Conservation (phyloP, 1,140 invertebrate genomes). For the Pseudomyrmex gracilis region DNA sequence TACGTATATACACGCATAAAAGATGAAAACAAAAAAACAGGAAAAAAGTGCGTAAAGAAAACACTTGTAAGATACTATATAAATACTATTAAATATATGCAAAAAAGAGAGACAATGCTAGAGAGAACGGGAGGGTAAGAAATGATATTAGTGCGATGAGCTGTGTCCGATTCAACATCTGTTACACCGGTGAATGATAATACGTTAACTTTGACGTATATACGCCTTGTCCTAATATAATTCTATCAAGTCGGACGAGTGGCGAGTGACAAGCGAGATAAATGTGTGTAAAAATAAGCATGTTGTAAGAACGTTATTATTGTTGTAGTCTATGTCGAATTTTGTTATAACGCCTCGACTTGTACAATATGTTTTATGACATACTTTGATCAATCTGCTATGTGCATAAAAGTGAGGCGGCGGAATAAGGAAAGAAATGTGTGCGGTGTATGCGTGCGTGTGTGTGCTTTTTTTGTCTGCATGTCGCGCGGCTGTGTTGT, state of each 20-base stretch:
- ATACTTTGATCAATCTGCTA: constrained; percentile 49
- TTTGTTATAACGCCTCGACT: constrained; percentile 69
- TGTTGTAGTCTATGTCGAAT: constrained; percentile 75
- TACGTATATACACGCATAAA: no score
- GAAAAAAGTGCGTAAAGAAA: constrained; percentile 29
- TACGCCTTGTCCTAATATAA: constrained; percentile 77
- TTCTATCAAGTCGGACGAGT: constrained; percentile 79
- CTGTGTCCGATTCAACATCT: constrained; percentile 27
- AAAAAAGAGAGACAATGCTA: not conserved
- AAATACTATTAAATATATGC: constrained; percentile 39
- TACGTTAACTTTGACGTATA: constrained; percentile 75
- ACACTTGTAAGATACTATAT: constrained; percentile 68
- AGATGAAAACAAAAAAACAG: no score
- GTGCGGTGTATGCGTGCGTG: not conserved
- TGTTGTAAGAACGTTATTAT: constrained; percentile 71
- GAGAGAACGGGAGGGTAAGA: constrained; percentile 11
- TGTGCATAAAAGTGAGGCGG: constrained; percentile 13
- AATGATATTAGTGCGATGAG: constrained; percentile 34
- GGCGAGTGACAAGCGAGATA: constrained; percentile 72
- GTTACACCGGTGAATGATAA: constrained; percentile 65
- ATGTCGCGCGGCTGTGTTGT: not conserved
- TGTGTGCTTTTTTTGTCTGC: no score
- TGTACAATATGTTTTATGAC: constrained; percentile 53
- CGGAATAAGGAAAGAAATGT: not conserved
- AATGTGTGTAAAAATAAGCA: constrained; percentile 73